Conservation (phyloP, 1,140 invertebrate species). For the Drosophila azteca region DNA sequence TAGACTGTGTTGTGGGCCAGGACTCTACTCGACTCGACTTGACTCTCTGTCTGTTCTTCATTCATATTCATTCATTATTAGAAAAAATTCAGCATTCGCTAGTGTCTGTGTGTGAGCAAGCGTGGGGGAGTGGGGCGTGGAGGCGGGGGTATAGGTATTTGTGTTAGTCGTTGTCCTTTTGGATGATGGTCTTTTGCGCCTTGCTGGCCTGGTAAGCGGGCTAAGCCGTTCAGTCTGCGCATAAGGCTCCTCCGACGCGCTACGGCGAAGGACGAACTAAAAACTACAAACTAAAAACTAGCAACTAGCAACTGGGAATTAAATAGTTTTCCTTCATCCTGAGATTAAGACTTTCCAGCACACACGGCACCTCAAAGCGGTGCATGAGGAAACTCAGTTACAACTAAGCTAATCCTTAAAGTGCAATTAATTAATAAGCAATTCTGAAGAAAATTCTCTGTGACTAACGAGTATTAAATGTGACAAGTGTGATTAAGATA, state of each 20-base stretch:
- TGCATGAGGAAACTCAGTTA: neutral
- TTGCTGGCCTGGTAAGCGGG: slow-evolving; percentile 42
- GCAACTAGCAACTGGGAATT: slow-evolving; percentile 14
- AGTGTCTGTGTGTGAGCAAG: slow-evolving; percentile 18
- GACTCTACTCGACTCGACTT: slow-evolving; percentile 2
- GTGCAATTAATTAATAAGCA: slow-evolving; percentile 16
- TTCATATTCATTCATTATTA: slow-evolving; percentile 83
- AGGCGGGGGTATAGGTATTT: slow-evolving; percentile 15
- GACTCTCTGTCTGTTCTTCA: slow-evolving; percentile 53
- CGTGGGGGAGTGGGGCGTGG: slow-evolving; percentile 29
- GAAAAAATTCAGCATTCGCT: slow-evolving; percentile 76
- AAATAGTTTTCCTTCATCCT: neutral
- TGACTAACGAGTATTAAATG: slow-evolving; percentile 9
- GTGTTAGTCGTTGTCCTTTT: slow-evolving; percentile 52
- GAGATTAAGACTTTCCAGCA: neutral
- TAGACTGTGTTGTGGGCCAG: too few relatives aligned
- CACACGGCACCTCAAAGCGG: too few relatives aligned
- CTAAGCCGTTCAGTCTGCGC: slow-evolving; percentile 77
- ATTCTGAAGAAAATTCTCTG: neutral
- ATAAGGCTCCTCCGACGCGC: slow-evolving; percentile 72
- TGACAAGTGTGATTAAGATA: slow-evolving; percentile 24
- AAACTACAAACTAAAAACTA: slow-evolving; percentile 15
- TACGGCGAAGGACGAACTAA: slow-evolving; percentile 43
- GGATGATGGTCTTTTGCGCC: slow-evolving; percentile 62
- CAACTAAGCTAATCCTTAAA: neutral